Conservation (phyloP, 2,888 invertebrate species). For the Ecliptopera silaceata region DNA sequence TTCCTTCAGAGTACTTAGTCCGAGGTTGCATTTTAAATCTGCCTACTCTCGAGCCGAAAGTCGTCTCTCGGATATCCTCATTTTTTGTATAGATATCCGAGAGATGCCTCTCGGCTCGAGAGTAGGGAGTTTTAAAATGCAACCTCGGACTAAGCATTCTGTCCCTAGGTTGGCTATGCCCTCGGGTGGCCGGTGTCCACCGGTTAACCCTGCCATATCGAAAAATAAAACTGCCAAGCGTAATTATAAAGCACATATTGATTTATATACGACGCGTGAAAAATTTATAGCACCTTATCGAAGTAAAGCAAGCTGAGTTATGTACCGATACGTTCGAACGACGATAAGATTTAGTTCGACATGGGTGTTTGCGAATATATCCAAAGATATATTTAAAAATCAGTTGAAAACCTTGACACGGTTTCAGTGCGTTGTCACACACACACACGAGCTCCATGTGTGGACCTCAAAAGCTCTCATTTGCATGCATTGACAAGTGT, state of each 20-base stretch:
- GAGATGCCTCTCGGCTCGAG: too few relatives aligned
- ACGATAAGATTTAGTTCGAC: slow-evolving; percentile 20
- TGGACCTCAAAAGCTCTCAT: slow-evolving; percentile 36
- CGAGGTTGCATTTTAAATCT: too few relatives aligned
- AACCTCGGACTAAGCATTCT: too few relatives aligned
- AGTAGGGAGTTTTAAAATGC: too few relatives aligned
- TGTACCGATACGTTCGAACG: neutral
- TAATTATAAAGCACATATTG: slow-evolving; percentile 34
- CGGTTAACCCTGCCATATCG: slow-evolving; percentile 32
- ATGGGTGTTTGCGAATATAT: slow-evolving; percentile 37
- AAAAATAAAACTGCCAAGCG: slow-evolving; percentile 31
- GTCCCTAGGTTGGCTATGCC: slow-evolving; percentile 15
- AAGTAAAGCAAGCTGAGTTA: slow-evolving; percentile 7
- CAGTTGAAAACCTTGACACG: slow-evolving; percentile 73
- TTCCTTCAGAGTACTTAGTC: too few relatives aligned
- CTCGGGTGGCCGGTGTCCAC: slow-evolving; percentile 15
- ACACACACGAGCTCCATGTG: slow-evolving; percentile 33
- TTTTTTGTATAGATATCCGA: too few relatives aligned
- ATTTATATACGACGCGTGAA: slow-evolving; percentile 31
- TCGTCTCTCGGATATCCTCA: too few relatives aligned
- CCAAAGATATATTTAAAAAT: slow-evolving; percentile 63
- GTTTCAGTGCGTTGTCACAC: slow-evolving; percentile 63
- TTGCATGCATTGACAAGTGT: slow-evolving; percentile 29
- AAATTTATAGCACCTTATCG: slow-evolving; percentile 24
- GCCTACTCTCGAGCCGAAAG: too few relatives aligned